phyloP scores from a whole-genome alignment of 2,888 invertebrate genomes.

The Resseliella maxima region DNA sequence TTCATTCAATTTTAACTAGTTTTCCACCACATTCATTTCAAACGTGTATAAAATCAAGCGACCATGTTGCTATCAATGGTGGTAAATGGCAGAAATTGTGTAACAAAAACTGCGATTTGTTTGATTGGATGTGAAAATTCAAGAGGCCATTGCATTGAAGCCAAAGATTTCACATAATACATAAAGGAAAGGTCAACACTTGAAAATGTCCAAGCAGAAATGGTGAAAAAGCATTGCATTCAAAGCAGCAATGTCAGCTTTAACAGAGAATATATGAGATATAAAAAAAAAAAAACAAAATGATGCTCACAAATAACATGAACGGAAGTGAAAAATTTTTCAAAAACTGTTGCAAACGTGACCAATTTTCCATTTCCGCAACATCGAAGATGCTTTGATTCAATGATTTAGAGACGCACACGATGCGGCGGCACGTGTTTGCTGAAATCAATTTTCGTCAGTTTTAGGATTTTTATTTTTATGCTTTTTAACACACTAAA shows the following conservation, averaged over 20 bases:
- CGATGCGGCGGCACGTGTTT: background rate
- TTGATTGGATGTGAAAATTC: background rate
- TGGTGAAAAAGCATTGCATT: background rate
- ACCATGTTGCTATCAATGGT: background rate
- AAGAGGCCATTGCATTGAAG: background rate
- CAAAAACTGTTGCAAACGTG: constrained; percentile 30
- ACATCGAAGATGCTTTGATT: background rate
- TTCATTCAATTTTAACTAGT: background rate
- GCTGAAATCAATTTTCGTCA: background rate
- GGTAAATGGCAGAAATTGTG: background rate
- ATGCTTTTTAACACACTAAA: background rate
- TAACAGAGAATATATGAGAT: background rate
- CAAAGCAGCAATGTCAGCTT: no score
- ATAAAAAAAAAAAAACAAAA: background rate
- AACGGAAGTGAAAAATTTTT: constrained; percentile 11
- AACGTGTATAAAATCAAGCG: background rate
- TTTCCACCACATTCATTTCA: background rate
- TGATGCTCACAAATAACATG: no score
- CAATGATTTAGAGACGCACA: background rate
- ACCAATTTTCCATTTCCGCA: constrained; percentile 35
- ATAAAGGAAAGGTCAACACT: background rate
- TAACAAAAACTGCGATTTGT: background rate
- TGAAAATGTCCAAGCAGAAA: background rate
- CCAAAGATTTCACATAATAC: background rate
- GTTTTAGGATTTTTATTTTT: background rate